phyloP scores from a whole-genome alignment of 1,140 invertebrate species.

The Brachionus rubens region DNA sequence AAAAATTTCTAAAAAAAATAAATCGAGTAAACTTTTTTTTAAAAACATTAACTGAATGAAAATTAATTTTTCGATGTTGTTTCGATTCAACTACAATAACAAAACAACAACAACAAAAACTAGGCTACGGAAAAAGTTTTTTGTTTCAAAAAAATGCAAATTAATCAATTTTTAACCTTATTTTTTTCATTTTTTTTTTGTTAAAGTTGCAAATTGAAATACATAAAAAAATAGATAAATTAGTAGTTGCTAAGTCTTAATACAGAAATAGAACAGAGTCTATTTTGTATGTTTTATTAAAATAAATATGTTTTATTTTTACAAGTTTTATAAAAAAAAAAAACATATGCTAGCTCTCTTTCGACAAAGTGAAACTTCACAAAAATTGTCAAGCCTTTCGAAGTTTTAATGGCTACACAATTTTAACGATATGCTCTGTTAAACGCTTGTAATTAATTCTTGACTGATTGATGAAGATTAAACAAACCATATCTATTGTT shows the following conservation, averaged over 20 bases:
- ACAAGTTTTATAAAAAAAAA: background rate
- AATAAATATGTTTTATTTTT: no score
- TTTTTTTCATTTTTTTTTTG: background rate
- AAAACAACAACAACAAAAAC: background rate
- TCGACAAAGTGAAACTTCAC: no score
- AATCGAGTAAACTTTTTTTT: no score
- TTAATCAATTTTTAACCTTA: conserved; percentile 42
- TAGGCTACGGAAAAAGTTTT: conserved; percentile 38
- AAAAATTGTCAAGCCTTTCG: conserved; percentile 16
- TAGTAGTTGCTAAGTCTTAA: conserved; percentile 17
- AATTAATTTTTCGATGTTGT: background rate
- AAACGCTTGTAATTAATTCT: conserved; percentile 16
- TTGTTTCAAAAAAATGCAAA: conserved; percentile 15
- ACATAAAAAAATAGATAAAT: background rate
- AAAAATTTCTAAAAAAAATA: no score
- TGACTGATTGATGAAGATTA: background rate
- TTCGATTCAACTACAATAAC: background rate
- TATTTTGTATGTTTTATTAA: background rate
- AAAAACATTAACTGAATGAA: background rate
- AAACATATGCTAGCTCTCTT: conserved; percentile 28
- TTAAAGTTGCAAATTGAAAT: background rate
- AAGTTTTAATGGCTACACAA: background rate
- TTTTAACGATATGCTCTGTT: conserved; percentile 7
- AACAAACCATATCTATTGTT: background rate
- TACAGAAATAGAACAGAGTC: background rate